A percentile compares a stretch with the other conserved stretches of the same genome.
phyloP scores from a whole-genome alignment of 2,113 vertebrate species.

The Vidua chalybeata region DNA sequence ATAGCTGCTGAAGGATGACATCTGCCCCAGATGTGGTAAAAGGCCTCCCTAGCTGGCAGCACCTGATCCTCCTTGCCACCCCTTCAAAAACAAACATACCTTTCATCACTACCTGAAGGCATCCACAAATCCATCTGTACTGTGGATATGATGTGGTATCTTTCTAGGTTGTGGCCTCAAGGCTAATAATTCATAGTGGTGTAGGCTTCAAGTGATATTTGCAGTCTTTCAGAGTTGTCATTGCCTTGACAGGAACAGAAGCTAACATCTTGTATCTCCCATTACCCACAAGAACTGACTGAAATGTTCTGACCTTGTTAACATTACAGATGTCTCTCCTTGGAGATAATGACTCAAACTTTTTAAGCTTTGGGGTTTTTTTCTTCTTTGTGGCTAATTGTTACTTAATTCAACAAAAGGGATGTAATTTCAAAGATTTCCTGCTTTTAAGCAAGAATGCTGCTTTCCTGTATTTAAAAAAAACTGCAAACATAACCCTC shows the following conservation, averaged over 20 bases:
- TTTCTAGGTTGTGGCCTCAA: neutral
- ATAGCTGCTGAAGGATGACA: neutral
- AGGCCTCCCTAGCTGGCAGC: neutral
- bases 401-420: neutral
- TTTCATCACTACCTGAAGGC: neutral
- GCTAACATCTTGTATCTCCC: neutral
- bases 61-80: neutral
- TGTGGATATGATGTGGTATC: neutral
- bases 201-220: neutral
- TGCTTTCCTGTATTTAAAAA: neutral
- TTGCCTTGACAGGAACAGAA: neutral
- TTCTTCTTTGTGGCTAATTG: neutral
- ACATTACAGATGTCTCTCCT: neutral
- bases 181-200: neutral
- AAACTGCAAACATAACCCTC: accelerated
- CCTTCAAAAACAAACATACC: neutral
- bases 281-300: neutral
- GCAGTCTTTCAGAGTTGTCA: neutral
- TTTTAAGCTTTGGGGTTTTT: neutral
- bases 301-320: neutral
- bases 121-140: neutral
- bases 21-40: neutral
- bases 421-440: neutral
- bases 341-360: neutral
- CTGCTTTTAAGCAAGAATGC: neutral